Base-by-base conservation (phyloP, 2,113 vertebrate species). In the Tetraodon nigroviridis region DNA sequence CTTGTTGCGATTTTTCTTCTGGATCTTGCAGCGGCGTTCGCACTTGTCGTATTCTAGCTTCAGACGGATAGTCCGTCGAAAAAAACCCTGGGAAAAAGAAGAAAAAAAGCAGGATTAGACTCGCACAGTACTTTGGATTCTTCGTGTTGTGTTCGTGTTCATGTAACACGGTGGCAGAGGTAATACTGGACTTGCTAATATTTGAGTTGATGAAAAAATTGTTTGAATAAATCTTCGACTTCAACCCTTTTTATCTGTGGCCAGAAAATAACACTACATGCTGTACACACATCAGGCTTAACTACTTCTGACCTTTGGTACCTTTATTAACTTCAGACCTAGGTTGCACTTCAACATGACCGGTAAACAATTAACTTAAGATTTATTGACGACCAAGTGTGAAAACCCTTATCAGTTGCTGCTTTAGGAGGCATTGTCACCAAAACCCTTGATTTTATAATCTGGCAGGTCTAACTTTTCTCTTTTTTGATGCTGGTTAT, bases 1-100 rank as follows among this genome's bases (percentile, higher is more conserved):
- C 89, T 98, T 99, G 58, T 99, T 99, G n/a, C 96, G 93, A 41
- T 97, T 99, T 87, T 96, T 98, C 76, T 98, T 99, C 87, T 96
- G 95, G 68, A 99, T 99, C 87, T 97, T 99, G 89, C 96, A 99
- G 84, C 77, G 90, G 15, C 93, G 95, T 42, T 95, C 94, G 14
- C 96, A 99, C 55, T 86, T 93, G 75, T 96, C 96, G 0, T 99
- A 99, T 3, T 84, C 86, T 78, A 99, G 90, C 83, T 99, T 98
- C 50, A 99, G 91, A 44, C 95, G 93, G 53, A 99, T 94, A 0
- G 96, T 99, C 65, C 96, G 85, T 67, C 96, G 90, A 57, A 98
- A 99, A 88, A 99, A 99, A 0, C 95, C 96, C 95, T 99, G 68
- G 0, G 54, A 56, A 50, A 64, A 27, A 0, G 21, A 52, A 12